Evolutionary conservation across 1,140 invertebrate genomes (phyloP).

Genomic region (Drosophila truncata): DNA sequence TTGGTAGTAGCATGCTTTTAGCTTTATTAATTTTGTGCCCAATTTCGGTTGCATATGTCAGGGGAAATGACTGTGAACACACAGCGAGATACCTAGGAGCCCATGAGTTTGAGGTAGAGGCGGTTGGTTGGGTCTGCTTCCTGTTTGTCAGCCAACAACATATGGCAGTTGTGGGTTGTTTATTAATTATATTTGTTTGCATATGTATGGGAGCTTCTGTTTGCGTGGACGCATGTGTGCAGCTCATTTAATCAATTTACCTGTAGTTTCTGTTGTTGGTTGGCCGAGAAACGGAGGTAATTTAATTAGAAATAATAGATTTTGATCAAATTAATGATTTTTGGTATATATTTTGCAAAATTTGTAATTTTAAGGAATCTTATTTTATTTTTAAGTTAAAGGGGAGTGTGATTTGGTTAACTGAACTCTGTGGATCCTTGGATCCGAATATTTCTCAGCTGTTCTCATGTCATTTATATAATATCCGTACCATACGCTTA

Average conservation of each 20-base stretch:
- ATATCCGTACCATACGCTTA: no score
- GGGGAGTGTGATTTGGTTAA: no score
- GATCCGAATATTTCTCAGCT: no score
- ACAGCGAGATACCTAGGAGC: constrained; percentile 20
- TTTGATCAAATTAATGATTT: constrained; percentile 20
- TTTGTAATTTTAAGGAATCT: background rate
- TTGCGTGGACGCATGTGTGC: constrained; percentile 25
- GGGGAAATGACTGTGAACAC: constrained; percentile 33
- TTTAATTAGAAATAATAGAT: constrained; percentile 56
- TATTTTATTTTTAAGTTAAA: background rate
- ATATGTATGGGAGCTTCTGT: constrained; percentile 7
- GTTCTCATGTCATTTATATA: no score
- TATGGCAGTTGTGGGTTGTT: constrained; percentile 43
- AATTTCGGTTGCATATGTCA: constrained; percentile 60
- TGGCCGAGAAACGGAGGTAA: constrained; percentile 18
- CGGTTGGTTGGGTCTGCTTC: constrained; percentile 14
- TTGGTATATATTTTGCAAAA: background rate
- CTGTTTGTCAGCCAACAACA: constrained; percentile 38
- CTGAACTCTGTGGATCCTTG: no score
- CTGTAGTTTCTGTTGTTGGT: constrained; percentile 23
- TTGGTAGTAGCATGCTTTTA: constrained; percentile 77
- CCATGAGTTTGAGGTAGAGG: constrained; percentile 9
- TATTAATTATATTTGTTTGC: constrained; percentile 45
- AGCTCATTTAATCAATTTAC: constrained; percentile 74
- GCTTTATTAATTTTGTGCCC: constrained; percentile 76